phyloP scores from a whole-genome alignment of 2,113 vertebrate species.

The Aix galericulata region DNA sequence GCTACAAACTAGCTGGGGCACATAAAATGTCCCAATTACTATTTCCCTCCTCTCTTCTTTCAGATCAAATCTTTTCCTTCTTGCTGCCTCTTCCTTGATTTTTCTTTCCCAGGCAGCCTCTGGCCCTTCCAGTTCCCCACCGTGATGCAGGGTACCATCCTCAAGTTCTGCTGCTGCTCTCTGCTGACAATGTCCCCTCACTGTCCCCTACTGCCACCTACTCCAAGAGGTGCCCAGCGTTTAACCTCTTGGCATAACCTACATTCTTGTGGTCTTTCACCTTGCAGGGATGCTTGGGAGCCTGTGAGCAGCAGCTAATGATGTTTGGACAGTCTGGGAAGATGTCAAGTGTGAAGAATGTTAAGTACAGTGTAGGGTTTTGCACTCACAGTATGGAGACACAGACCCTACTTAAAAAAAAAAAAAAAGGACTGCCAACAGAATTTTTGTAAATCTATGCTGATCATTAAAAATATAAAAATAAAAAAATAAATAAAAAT shows the following conservation, averaged over 20 bases:
- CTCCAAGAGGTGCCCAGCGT: neutral
- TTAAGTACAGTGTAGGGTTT: neutral
- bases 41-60: neutral
- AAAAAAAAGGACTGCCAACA: neutral
- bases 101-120: neutral
- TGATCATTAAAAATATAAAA: neutral
- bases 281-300: neutral
- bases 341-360: conserved; percentile 16
- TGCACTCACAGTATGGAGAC: neutral
- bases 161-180: neutral
- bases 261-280: neutral
- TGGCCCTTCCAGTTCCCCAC: neutral
- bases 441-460: neutral
- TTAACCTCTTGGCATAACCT: neutral
- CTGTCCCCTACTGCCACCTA: neutral
- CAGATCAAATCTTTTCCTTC: neutral
- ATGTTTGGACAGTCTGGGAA: neutral
- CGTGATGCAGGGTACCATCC: neutral
- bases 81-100: neutral
- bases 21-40: neutral
- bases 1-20: too few species aligned
- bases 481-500: neutral
- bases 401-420: neutral
- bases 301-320: neutral
- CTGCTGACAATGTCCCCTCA: neutral